Percentiles rank a stretch among this genome's conserved stretches.
Evolutionary conservation across 2,113 vertebrate genomes (phyloP).

Genomic region (Anseranas semipalmata): DNA sequence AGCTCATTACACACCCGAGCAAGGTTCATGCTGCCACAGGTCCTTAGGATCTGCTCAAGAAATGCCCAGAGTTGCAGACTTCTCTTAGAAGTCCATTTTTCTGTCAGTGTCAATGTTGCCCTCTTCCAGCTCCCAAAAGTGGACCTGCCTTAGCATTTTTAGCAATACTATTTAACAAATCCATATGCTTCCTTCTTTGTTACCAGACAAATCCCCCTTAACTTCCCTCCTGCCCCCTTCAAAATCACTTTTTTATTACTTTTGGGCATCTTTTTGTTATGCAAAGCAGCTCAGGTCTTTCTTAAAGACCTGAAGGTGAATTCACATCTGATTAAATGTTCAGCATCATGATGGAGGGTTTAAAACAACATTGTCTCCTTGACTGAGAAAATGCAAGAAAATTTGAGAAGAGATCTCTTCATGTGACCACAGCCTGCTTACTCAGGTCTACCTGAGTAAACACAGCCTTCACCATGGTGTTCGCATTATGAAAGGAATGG

Average conservation of each 20-base stretch:
- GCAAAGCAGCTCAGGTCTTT: background rate
- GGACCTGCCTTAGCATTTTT: background rate
- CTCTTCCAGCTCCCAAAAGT: background rate
- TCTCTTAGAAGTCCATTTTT: background rate
- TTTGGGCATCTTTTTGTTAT: background rate
- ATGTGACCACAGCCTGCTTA: background rate
- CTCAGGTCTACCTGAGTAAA: background rate
- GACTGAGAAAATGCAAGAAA: background rate
- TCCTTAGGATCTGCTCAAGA: background rate
- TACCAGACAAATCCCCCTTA: background rate
- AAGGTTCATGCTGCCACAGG: background rate
- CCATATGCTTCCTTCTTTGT: background rate
- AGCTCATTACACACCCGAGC: background rate
- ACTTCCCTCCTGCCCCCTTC: fast-evolving
- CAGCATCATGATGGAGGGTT: background rate
- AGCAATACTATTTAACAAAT: background rate
- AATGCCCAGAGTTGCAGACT: background rate
- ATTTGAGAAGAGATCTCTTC: background rate
- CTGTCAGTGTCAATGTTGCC: background rate
- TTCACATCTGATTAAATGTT: background rate
- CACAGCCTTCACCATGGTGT: background rate
- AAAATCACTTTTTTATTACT: background rate
- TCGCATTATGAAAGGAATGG: background rate
- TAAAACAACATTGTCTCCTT: background rate
- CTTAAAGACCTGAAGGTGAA: background rate